Percentiles rank a stretch among this genome's conserved stretches.
Evolutionary conservation across 2,888 invertebrate species (phyloP).

Genomic region (Rhagium mordax): DNA sequence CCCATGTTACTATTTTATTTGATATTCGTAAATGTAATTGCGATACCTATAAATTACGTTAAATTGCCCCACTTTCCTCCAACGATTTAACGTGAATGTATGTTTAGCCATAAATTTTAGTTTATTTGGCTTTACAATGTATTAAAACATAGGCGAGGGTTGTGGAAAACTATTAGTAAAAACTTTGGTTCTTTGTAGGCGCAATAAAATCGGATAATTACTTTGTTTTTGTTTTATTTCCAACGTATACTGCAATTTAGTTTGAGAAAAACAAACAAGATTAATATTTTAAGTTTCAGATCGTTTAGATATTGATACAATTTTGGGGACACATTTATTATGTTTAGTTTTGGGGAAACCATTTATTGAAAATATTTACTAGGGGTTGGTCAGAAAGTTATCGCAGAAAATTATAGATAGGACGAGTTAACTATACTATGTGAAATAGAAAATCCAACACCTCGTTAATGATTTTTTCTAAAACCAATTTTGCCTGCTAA

Average conservation of each 20-base stretch:
- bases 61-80: neutral
- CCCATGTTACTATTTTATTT: too few species aligned
- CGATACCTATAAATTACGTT: neutral
- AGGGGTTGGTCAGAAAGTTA: too few species aligned
- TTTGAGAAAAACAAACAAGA: slow-evolving; percentile 19
- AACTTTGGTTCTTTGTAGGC: slow-evolving; percentile 43
- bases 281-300: slow-evolving; percentile 5
- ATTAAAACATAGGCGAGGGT: slow-evolving; percentile 5
- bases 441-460: too few species aligned
- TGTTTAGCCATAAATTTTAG: slow-evolving; percentile 2
- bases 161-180: slow-evolving; percentile 34
- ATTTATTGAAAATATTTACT: neutral
- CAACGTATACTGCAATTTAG: slow-evolving; percentile 5
- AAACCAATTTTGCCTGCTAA: too few species aligned
- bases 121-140: slow-evolving; percentile 18
- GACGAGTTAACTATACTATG: too few species aligned
- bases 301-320: slow-evolving; percentile 13
- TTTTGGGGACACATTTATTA: slow-evolving; percentile 4
- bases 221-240: slow-evolving; percentile 52
- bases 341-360: slow-evolving; percentile 6
- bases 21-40: too few species aligned
- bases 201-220: slow-evolving; percentile 54
- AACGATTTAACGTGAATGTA: neutral
- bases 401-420: too few species aligned
- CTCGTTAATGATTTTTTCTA: too few species aligned